These are phyloP conservation scores for Biston betularia DNA, from an alignment of 2,888 invertebrate genomes.

Conservation along the genomic window DNA sequence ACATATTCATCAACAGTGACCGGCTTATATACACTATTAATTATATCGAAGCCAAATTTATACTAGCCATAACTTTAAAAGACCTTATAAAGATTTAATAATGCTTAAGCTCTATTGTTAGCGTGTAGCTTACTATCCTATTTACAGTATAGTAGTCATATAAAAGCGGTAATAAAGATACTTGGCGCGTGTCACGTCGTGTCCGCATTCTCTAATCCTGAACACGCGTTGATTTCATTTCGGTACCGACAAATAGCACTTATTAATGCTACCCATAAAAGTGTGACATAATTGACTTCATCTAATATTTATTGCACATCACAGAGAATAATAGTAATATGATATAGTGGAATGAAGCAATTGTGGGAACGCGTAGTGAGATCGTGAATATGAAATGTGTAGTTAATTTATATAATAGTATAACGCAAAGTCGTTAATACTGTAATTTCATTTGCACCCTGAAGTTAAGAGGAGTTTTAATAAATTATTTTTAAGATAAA, in stretches of 20 bases:
- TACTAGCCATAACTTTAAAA: conserved; percentile 69
- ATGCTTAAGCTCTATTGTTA: conserved; percentile 54
- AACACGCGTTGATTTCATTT: conserved; percentile 81
- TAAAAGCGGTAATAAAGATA: conserved; percentile 59
- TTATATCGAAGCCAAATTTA: conserved; percentile 70
- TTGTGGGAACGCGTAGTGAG: conserved; percentile 63
- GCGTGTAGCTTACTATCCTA: conserved; percentile 36
- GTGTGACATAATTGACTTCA: conserved; percentile 74
- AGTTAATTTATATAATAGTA: conserved; percentile 56
- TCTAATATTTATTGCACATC: conserved; percentile 81
- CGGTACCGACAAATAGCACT: conserved; percentile 75
- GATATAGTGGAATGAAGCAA: conserved; percentile 64
- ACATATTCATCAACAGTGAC: conserved; percentile 59
- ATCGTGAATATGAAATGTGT: conserved; percentile 59
- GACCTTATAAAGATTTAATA: conserved; percentile 69
- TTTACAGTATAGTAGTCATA: conserved; percentile 20
- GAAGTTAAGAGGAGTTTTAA: neutral
- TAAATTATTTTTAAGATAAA: conserved; percentile 12
- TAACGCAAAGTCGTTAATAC: conserved; percentile 48
- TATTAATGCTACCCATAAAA: conserved; percentile 72
- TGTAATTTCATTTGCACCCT: conserved; percentile 38
- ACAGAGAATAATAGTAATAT: conserved; percentile 73
- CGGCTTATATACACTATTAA: conserved; percentile 64
- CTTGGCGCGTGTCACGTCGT: conserved; percentile 55
- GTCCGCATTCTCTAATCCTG: conserved; percentile 66